Evolutionary conservation across 2,797 vertebrate genomes (phyloP).

Genomic region (Onychomys leucogaster): DNA sequence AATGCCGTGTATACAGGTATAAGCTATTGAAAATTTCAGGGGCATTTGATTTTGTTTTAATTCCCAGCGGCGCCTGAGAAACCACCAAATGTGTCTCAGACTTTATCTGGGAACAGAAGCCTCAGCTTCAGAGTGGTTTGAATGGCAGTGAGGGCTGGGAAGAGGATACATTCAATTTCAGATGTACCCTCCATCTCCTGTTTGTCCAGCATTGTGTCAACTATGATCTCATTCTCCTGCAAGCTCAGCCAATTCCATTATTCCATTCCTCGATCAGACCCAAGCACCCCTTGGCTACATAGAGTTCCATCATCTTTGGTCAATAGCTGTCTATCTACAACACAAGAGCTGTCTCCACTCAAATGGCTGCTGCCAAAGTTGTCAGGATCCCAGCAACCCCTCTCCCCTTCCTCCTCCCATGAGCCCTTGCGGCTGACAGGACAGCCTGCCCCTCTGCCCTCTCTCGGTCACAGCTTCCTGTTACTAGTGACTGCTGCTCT

Average conservation of each 20-base stretch:
- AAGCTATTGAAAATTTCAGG: neutral
- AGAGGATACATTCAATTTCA: neutral
- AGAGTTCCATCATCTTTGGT: neutral
- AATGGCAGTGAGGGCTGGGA: neutral
- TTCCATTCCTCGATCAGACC: neutral
- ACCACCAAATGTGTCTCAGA: neutral
- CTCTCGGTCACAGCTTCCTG: neutral
- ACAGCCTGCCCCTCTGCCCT: neutral
- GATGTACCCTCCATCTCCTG: neutral
- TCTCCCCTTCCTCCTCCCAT: neutral
- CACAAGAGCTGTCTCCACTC: neutral
- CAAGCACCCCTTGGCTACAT: neutral
- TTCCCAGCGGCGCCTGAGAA: conserved; percentile 30
- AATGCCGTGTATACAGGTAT: neutral
- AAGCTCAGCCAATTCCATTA: neutral
- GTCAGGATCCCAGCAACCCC: neutral
- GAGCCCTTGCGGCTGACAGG: neutral
- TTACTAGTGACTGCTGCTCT: neutral
- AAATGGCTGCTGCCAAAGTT: neutral
- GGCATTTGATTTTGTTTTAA: neutral
- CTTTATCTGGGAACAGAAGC: neutral
- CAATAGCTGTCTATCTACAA: neutral
- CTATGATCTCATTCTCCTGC: conserved; percentile 46
- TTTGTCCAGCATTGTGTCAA: conserved; percentile 20
- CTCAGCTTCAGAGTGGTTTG: neutral